Evolutionary conservation across 1,140 invertebrate genomes (phyloP).

Genomic region (Nephila pilipes): DNA sequence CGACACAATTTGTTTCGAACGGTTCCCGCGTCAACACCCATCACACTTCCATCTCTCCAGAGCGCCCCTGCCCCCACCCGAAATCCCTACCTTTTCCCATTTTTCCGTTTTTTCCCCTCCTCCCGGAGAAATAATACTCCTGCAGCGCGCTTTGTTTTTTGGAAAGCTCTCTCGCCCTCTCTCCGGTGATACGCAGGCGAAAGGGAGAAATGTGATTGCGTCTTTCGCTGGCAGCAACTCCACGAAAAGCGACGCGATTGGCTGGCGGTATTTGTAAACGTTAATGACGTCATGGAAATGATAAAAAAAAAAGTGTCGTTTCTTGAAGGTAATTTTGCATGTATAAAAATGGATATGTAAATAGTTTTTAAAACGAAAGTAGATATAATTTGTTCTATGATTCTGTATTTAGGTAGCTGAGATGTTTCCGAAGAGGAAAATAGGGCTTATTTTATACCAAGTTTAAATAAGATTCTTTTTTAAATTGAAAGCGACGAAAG

Average conservation of each 20-base stretch:
- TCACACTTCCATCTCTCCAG: conserved; percentile 9
- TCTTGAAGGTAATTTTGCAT: no score
- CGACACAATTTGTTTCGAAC: conserved; percentile 64
- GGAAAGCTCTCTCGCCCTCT: not conserved
- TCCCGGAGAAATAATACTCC: no score
- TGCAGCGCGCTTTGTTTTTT: not conserved
- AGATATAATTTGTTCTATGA: no score
- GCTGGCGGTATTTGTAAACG: not conserved
- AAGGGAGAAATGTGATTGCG: not conserved
- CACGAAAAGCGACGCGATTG: not conserved
- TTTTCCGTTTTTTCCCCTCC: not conserved
- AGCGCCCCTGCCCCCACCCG: not conserved
- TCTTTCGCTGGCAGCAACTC: not conserved
- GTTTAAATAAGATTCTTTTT: no score
- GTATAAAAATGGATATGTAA: no score
- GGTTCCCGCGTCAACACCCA: conserved; percentile 62
- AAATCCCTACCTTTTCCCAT: not conserved
- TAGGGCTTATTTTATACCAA: no score
- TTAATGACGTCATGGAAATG: not conserved
- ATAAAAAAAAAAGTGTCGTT: no score
- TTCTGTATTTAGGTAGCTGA: no score
- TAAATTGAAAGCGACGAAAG: no score
- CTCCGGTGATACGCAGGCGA: no score
- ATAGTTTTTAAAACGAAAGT: no score
- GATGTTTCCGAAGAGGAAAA: no score